phyloP scores from a whole-genome alignment of 1,140 invertebrate species.

The Drosophila mayri region DNA sequence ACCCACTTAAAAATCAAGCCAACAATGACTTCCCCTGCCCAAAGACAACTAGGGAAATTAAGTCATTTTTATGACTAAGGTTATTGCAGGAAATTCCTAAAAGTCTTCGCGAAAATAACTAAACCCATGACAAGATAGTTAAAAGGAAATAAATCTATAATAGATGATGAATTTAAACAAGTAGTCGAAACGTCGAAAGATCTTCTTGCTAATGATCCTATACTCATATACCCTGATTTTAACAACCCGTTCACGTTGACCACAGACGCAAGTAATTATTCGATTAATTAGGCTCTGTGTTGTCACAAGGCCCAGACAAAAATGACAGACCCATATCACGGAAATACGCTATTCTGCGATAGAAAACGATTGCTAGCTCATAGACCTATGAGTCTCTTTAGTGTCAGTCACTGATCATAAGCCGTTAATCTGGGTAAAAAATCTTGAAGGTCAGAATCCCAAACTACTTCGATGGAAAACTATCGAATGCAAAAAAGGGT shows the following conservation, averaged over 20 bases:
- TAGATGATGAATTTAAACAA: conserved; percentile 8
- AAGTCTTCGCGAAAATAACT: no score
- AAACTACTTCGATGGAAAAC: conserved; percentile 11
- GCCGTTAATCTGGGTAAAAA: conserved; percentile 11
- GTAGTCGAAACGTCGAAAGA: conserved; percentile 2
- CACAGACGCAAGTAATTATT: conserved; percentile 13
- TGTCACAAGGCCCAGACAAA: conserved; percentile 1
- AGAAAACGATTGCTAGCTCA: no score
- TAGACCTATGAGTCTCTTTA: no score
- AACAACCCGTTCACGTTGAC: conserved; percentile 12
- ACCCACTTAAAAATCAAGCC: no score
- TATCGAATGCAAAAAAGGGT: not conserved
- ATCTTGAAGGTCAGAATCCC: conserved; percentile 1
- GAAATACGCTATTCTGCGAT: no score
- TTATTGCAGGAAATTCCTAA: no score
- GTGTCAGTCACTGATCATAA: not conserved
- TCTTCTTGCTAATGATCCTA: conserved; percentile 8
- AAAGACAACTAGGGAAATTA: no score
- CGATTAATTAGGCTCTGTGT: conserved; percentile 4
- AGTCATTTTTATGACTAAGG: no score
- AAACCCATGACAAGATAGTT: no score
- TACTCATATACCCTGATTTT: conserved; percentile 6
- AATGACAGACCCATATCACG: conserved; percentile 16
- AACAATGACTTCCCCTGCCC: no score
- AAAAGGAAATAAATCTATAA: no score